Evolutionary conservation across 2,888 invertebrate species (phyloP).

Genomic region (Orchesellides sinensis): DNA sequence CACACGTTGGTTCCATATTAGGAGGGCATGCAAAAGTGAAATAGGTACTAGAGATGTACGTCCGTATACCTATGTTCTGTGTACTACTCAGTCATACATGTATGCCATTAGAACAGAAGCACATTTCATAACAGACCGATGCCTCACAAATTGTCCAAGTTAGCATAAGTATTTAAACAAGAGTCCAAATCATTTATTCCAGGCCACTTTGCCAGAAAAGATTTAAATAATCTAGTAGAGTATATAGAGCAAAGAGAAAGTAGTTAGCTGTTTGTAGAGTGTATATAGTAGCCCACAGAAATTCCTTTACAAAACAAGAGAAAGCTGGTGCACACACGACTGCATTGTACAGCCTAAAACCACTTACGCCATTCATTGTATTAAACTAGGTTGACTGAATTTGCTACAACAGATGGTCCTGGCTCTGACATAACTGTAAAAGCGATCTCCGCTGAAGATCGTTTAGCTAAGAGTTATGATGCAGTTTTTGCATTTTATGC

Average conservation of each 20-base stretch:
- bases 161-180: background rate
- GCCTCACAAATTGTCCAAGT: slow-evolving; percentile 23
- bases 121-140: background rate
- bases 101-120: background rate
- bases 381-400: background rate
- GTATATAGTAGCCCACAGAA: background rate
- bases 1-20: slow-evolving; percentile 3
- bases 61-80: background rate
- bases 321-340: slow-evolving; percentile 4
- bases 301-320: no score
- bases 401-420: background rate
- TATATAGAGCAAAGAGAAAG: no score
- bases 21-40: no score
- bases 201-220: slow-evolving; percentile 27
- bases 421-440: slow-evolving; percentile 36
- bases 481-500: slow-evolving; percentile 42
- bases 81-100: background rate
- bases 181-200: background rate
- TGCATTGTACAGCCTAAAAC: background rate
- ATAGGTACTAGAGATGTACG: no score
- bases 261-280: slow-evolving; percentile 1
- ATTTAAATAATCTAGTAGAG: slow-evolving; percentile 32
- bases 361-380: background rate
- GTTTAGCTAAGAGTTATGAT: slow-evolving; percentile 27
- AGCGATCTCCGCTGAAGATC: slow-evolving; percentile 7